Conservation (phyloP, 2,888 invertebrate genomes). For the Hermaeophaga mercurialis region DNA sequence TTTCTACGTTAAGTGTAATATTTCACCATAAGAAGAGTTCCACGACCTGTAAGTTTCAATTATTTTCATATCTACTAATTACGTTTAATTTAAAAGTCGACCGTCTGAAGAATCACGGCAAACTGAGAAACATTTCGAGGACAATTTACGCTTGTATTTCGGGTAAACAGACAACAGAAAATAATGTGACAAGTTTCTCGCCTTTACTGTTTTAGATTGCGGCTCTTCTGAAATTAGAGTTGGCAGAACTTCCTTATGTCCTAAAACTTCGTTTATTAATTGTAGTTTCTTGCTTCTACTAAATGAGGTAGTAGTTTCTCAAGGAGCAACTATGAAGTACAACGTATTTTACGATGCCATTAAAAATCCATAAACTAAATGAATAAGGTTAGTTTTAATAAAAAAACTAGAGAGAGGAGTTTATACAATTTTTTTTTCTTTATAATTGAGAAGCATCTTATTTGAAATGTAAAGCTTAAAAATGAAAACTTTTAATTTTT, state of each 20-base stretch:
- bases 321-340: conserved; percentile 31
- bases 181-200: conserved; percentile 40
- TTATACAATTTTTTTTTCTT: no score
- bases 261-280: conserved; percentile 54
- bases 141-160: conserved; percentile 29
- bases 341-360: conserved; percentile 12
- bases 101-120: conserved; percentile 15
- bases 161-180: conserved; percentile 37
- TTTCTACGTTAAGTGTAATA: no score
- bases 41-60: no score
- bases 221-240: conserved; percentile 48
- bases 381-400: no score
- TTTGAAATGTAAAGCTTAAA: no score
- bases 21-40: no score
- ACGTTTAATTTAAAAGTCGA: no score
- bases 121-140: conserved; percentile 10
- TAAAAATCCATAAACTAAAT: no score
- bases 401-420: no score
- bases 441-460: no score
- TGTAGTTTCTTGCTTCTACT: conserved; percentile 47
- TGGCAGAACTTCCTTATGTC: conserved; percentile 45
- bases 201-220: conserved; percentile 51
- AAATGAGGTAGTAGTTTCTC: conserved; percentile 44
- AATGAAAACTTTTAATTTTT: no score
- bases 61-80: no score